phyloP scores from a whole-genome alignment of 2,888 invertebrate species.

The Atherix ibis region DNA sequence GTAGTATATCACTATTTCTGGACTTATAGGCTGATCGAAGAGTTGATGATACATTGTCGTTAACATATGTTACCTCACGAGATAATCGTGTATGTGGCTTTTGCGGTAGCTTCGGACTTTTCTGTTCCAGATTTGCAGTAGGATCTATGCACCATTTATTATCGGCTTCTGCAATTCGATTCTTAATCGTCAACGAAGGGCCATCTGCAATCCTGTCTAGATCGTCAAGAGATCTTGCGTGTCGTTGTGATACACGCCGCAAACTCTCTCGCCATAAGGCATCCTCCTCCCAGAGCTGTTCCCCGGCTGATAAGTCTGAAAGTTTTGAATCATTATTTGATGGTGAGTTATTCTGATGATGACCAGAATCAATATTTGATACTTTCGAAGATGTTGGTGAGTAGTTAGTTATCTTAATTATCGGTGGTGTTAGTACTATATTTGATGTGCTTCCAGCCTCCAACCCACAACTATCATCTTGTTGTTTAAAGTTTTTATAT shows the following conservation, averaged over 20 bases:
- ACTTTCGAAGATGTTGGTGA: slow-evolving; percentile 8
- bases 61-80: slow-evolving; percentile 64
- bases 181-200: slow-evolving; percentile 4
- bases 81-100: slow-evolving; percentile 38
- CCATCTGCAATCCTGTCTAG: slow-evolving; percentile 40
- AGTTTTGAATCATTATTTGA: slow-evolving; percentile 13
- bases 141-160: slow-evolving; percentile 7
- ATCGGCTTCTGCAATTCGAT: slow-evolving; percentile 1
- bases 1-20: slow-evolving; percentile 18
- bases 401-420: slow-evolving; percentile 15
- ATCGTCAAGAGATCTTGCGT: slow-evolving; percentile 70
- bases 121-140: not conserved
- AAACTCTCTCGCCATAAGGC: slow-evolving; percentile 65
- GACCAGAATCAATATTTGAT: slow-evolving; percentile 8
- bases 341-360: slow-evolving; percentile 1
- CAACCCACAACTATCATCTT: not conserved
- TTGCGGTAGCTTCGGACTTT: slow-evolving; percentile 12
- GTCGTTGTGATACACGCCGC: slow-evolving; percentile 60
- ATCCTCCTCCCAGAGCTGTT: slow-evolving; percentile 73
- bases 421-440: slow-evolving; percentile 5
- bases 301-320: slow-evolving; percentile 36
- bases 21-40: slow-evolving; percentile 18
- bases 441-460: slow-evolving; percentile 5
- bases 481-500: slow-evolving; percentile 9
- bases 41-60: slow-evolving; percentile 45